Percentiles rank a stretch among this genome's conserved stretches.
These are phyloP conservation scores for Lepidurus arcticus DNA, from an alignment of 1,140 invertebrate genomes.

Conservation along the genomic window DNA sequence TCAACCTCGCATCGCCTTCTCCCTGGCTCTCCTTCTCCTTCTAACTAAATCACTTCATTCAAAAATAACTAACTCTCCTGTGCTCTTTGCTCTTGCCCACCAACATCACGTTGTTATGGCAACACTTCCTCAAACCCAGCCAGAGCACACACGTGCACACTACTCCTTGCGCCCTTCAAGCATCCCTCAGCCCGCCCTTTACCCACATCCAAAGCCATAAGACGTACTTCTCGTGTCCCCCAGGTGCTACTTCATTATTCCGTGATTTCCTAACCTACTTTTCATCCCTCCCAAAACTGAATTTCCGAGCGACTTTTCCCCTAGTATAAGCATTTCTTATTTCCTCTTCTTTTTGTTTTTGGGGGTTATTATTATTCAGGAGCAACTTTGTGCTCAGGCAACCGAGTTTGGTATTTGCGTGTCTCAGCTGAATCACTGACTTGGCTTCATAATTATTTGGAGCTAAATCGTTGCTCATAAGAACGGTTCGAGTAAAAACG, in stretches of 20 bases:
- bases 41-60: background rate
- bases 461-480: too few species aligned
- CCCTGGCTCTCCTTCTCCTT: background rate
- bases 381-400: too few species aligned
- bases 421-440: too few species aligned
- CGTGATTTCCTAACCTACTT: constrained; percentile 1
- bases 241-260: constrained; percentile 21
- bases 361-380: too few species aligned
- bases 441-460: too few species aligned
- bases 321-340: background rate
- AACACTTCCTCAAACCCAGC: background rate
- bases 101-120: constrained; percentile 21
- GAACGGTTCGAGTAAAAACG: too few species aligned
- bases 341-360: too few species aligned
- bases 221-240: background rate
- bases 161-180: background rate
- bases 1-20: background rate
- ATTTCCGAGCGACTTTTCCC: background rate
- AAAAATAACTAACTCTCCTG: background rate
- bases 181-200: background rate
- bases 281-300: background rate
- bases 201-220: background rate
- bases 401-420: too few species aligned
- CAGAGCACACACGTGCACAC: background rate
- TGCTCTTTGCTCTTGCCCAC: background rate